phyloP scores from a whole-genome alignment of 2,888 invertebrate species.

The Plagiodera versicolora region DNA sequence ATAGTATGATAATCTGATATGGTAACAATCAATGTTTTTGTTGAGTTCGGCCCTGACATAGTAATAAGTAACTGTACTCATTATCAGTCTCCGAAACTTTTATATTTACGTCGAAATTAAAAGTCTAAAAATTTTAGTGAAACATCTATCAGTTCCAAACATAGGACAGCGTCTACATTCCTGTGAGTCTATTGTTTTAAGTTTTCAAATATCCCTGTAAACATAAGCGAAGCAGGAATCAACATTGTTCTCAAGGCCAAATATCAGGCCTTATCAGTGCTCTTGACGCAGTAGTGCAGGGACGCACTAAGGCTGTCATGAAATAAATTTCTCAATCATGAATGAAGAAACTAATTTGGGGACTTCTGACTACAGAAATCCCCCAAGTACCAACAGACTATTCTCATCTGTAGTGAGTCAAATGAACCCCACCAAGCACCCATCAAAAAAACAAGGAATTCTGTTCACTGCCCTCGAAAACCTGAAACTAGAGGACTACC shows the following conservation, averaged over 20 bases:
- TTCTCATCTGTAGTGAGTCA: background rate
- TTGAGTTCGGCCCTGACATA: constrained; percentile 8
- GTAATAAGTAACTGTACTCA: background rate
- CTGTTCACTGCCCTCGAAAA: background rate
- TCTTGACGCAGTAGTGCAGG: background rate
- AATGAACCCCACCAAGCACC: constrained; percentile 7
- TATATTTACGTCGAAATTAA: background rate
- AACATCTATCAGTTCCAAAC: constrained; percentile 4
- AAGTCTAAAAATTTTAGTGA: background rate
- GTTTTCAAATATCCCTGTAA: background rate
- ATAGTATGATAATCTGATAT: too few relatives aligned
- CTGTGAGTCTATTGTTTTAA: background rate
- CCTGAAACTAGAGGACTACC: constrained; percentile 3
- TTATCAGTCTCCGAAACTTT: constrained; percentile 5
- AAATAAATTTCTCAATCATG: background rate
- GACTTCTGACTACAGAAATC: background rate
- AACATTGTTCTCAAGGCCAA: background rate
- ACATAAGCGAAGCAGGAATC: background rate
- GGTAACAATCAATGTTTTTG: too few relatives aligned
- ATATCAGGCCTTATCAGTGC: constrained; percentile 1
- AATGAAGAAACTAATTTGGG: constrained; percentile 3
- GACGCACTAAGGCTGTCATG: background rate
- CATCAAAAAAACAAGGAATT: constrained; percentile 3
- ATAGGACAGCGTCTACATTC: constrained; percentile 1
- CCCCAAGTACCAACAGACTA: constrained; percentile 6